phyloP scores from a whole-genome alignment of 2,113 vertebrate genomes.

The Sardina pilchardus region DNA sequence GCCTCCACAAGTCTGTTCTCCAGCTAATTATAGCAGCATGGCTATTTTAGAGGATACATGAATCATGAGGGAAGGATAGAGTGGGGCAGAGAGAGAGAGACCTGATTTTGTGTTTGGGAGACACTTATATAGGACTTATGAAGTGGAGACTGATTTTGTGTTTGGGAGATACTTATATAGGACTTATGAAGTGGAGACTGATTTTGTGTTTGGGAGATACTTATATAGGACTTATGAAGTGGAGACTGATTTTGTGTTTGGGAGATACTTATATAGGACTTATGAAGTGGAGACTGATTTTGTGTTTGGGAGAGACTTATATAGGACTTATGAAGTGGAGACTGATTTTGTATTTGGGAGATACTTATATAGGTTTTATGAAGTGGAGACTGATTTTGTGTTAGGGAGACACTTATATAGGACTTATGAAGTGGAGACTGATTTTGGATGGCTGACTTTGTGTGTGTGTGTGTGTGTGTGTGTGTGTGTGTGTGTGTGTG shows the following conservation, averaged over 20 bases:
- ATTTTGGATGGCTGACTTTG: background rate
- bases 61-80: slow-evolving; percentile 35
- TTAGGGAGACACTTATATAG: background rate
- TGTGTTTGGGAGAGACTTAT: slow-evolving; percentile 19
- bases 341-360: slow-evolving; percentile 40
- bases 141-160: background rate
- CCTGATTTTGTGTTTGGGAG: slow-evolving; percentile 41
- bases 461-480: slow-evolving; percentile 13
- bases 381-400: too few relatives aligned
- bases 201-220: too few relatives aligned
- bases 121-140: background rate
- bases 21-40: slow-evolving; percentile 66
- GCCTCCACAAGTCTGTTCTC: slow-evolving; percentile 43
- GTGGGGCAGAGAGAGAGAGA: background rate
- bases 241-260: background rate
- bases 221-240: too few relatives aligned
- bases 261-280: too few relatives aligned
- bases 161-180: too few relatives aligned
- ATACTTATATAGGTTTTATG: background rate
- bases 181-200: background rate
- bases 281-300: slow-evolving; percentile 33
- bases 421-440: background rate
- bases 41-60: slow-evolving; percentile 64
- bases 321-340: too few relatives aligned
- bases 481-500: slow-evolving; percentile 18